phyloP scores from a whole-genome alignment of 2,113 vertebrate species.

The Crotophaga sulcirostris region DNA sequence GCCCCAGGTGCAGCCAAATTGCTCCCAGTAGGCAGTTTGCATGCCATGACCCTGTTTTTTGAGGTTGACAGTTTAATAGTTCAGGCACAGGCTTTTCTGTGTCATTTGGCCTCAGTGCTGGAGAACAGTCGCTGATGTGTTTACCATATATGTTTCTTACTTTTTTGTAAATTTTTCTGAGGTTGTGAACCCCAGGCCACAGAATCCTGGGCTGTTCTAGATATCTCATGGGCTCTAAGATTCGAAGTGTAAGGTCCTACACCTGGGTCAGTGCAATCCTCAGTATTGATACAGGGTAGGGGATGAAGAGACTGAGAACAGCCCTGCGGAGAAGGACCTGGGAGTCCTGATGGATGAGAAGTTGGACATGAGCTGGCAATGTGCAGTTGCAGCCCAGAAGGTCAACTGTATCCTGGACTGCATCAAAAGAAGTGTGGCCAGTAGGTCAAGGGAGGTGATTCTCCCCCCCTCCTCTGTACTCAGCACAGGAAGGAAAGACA shows the following conservation, averaged over 20 bases:
- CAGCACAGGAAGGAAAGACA: no score
- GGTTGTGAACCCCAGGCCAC: not conserved
- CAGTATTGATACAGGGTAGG: no score
- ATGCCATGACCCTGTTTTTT: not conserved
- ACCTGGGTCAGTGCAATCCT: no score
- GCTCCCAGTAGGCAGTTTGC: not conserved
- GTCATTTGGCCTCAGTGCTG: not conserved
- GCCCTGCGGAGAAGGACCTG: no score
- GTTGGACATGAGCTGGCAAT: no score
- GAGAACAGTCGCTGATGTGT: not conserved
- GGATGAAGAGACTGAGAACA: no score
- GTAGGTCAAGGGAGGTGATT: no score
- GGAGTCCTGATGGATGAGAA: no score
- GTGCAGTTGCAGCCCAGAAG: no score
- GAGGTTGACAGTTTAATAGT: not conserved
- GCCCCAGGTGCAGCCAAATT: not conserved
- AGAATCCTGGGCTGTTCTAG: not conserved
- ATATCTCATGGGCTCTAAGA: not conserved
- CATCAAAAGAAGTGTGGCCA: no score
- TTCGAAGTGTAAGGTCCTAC: not conserved
- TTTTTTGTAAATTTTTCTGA: not conserved
- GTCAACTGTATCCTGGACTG: no score
- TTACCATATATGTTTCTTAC: not conserved
- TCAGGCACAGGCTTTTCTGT: not conserved
- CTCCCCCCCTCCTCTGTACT: no score